Evolutionary conservation across 2,113 vertebrate genomes (phyloP).

Genomic region (Tyto alba): DNA sequence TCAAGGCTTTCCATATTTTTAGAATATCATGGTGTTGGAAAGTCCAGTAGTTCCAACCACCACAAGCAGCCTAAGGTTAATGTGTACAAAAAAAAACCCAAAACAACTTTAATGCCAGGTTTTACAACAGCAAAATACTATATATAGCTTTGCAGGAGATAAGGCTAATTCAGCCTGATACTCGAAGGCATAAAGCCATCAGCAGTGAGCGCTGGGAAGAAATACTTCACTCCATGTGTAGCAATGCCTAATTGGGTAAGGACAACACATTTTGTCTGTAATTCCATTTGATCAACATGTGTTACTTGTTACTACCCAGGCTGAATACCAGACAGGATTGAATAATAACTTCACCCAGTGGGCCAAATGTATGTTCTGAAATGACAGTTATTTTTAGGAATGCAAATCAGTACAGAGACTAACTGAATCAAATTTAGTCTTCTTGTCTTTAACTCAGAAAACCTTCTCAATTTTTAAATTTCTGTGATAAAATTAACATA

Average conservation of each 20-base stretch:
- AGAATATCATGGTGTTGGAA: neutral
- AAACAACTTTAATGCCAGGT: neutral
- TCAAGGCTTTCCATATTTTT: conserved; percentile 19
- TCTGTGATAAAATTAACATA: neutral
- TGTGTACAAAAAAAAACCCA: neutral
- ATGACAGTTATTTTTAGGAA: conserved; percentile 2
- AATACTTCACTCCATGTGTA: neutral
- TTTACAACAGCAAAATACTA: neutral
- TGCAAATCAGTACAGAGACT: neutral
- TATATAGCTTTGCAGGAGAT: conserved; percentile 3
- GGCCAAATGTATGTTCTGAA: neutral
- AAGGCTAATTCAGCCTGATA: neutral
- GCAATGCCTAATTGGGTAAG: neutral
- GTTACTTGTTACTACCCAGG: neutral
- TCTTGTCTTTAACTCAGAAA: neutral
- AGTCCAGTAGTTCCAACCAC: neutral
- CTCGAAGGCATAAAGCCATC: neutral
- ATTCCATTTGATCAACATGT: neutral
- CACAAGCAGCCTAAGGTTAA: neutral
- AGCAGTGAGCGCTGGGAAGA: neutral
- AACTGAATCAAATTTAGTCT: neutral
- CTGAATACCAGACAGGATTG: neutral
- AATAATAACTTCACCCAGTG: neutral
- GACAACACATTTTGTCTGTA: neutral
- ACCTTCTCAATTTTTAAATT: neutral